Conservation (phyloP, 35 echinoderm and acorn worm genomes). For the Lytechinus variegatus region DNA sequence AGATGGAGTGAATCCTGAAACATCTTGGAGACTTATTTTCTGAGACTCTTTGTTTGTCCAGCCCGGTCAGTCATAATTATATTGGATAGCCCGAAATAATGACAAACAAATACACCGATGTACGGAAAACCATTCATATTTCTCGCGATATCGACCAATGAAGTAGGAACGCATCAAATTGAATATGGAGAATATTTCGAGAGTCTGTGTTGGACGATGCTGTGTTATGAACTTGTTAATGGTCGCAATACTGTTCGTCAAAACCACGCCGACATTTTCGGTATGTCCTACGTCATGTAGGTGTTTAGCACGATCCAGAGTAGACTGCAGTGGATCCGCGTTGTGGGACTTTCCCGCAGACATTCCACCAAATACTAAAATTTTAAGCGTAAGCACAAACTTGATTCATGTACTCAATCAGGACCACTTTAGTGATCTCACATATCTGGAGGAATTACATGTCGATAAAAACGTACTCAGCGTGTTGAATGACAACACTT, state of each 20-base stretch:
- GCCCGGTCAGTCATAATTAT: not conserved
- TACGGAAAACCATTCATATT: not conserved
- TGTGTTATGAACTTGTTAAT: constrained; percentile 8
- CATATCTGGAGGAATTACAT: constrained; percentile 49
- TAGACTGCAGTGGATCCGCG: constrained; percentile 54
- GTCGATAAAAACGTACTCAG: constrained; percentile 61
- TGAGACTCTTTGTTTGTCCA: not conserved
- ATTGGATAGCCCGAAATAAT: not conserved
- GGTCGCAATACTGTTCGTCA: not conserved
- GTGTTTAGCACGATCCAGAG: not conserved
- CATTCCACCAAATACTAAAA: constrained; percentile 36
- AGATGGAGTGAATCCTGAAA: not conserved
- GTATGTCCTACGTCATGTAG: not conserved
- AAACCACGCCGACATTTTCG: not conserved
- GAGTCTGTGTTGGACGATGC: not conserved
- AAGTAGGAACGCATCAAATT: not conserved
- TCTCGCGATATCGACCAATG: not conserved
- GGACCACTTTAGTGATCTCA: constrained; percentile 63
- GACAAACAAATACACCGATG: not conserved
- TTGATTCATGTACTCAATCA: constrained; percentile 59
- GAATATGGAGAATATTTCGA: constrained; percentile 22
- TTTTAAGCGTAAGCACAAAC: constrained; percentile 50
- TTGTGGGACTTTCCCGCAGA: constrained; percentile 56
- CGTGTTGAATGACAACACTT: constrained; percentile 57
- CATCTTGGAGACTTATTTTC: not conserved